phyloP scores from a whole-genome alignment of 2,113 vertebrate genomes.

The Siniperca knerii region DNA sequence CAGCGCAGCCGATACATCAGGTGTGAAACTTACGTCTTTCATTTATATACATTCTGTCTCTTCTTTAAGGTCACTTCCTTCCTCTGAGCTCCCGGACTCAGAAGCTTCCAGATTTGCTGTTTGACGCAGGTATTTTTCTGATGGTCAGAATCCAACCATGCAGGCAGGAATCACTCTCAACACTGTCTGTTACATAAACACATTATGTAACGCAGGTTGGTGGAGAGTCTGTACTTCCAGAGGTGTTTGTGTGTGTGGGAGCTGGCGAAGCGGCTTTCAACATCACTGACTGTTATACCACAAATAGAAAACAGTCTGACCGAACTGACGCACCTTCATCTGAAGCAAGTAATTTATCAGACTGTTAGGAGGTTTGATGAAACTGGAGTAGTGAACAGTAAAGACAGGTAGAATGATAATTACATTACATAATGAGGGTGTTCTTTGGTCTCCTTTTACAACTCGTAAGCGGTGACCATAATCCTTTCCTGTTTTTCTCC shows the following conservation, averaged over 20 bases:
- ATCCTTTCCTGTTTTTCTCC: too few species aligned
- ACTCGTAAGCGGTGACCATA: too few species aligned
- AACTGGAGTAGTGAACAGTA: neutral
- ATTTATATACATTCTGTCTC: neutral
- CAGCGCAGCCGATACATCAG: neutral
- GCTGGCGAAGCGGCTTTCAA: neutral
- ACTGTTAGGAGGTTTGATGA: neutral
- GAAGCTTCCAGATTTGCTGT: neutral
- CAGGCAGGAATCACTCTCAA: neutral
- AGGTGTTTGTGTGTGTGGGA: constrained; percentile 24
- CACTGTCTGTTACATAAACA: constrained; percentile 42
- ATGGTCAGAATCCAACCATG: neutral
- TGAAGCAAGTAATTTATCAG: neutral
- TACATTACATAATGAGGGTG: too few species aligned
- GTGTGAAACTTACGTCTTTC: neutral
- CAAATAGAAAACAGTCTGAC: constrained; percentile 10
- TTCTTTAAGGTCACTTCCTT: neutral
- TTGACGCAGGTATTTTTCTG: neutral
- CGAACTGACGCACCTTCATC: neutral
- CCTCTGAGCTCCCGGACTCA: neutral
- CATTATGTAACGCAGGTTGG: constrained; percentile 30
- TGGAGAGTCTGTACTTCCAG: constrained; percentile 20
- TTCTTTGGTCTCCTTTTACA: too few species aligned
- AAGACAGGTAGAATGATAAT: neutral
- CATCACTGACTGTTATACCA: constrained; percentile 29